Evolutionary conservation across 2,113 vertebrate genomes (phyloP).

Genomic region (Oncorhynchus clarkii): DNA sequence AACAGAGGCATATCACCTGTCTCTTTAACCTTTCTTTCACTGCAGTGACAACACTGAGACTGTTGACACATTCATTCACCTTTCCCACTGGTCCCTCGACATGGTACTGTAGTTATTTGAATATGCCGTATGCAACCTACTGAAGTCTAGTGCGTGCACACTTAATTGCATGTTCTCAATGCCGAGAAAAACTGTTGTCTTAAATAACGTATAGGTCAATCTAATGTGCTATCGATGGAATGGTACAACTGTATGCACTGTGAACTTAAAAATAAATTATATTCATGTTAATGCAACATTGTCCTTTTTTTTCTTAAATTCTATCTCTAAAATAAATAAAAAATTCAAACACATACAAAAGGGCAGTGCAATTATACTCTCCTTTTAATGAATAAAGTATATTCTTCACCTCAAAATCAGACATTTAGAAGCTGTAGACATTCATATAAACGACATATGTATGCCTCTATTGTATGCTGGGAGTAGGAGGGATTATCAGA

Average conservation of each 20-base stretch:
- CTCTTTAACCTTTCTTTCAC: neutral
- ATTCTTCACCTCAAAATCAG: too few relatives aligned
- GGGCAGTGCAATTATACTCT: too few relatives aligned
- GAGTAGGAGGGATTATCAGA: too few relatives aligned
- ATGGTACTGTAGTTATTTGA: conserved; percentile 26
- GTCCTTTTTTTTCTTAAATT: neutral
- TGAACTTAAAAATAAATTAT: conserved; percentile 67
- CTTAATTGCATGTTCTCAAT: conserved; percentile 64
- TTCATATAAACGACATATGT: too few relatives aligned
- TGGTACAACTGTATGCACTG: conserved; percentile 71
- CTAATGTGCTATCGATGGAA: conserved; percentile 60
- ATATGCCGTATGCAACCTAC: conserved; percentile 27
- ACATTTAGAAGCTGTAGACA: too few relatives aligned
- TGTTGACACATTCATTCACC: neutral
- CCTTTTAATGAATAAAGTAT: too few relatives aligned
- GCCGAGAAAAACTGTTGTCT: conserved; percentile 42
- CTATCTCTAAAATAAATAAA: too few relatives aligned
- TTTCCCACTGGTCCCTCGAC: conserved; percentile 1
- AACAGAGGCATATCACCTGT: neutral
- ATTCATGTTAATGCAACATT: conserved; percentile 23
- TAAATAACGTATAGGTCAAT: conserved; percentile 54
- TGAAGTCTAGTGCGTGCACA: conserved; percentile 43
- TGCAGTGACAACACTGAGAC: neutral
- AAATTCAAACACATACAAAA: too few relatives aligned
- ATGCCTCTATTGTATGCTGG: too few relatives aligned